phyloP scores from a whole-genome alignment of 2,797 vertebrate species.

The Sebastes taczanowskii region DNA sequence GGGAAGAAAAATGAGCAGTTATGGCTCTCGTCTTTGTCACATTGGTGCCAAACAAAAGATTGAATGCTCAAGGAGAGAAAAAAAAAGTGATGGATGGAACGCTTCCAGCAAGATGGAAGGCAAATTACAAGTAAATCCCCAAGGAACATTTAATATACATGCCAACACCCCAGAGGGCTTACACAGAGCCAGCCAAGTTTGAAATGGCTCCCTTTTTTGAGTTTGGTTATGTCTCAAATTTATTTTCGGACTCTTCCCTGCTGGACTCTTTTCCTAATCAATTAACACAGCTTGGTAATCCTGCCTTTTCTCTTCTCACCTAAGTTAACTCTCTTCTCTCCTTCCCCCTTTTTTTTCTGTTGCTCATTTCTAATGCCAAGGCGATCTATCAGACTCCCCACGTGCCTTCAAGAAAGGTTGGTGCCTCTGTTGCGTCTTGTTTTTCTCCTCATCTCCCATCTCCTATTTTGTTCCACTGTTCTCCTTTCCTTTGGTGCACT shows the following conservation, averaged over 20 bases:
- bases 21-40: constrained; percentile 46
- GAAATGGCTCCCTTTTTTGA: constrained; percentile 48
- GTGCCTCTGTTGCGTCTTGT: constrained; percentile 83
- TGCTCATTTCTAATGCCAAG: constrained; percentile 93
- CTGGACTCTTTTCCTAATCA: constrained; percentile 62
- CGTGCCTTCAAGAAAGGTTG: constrained; percentile 99
- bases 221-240: constrained; percentile 54
- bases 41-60: constrained; percentile 55
- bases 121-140: constrained; percentile 51
- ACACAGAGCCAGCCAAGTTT: constrained; percentile 38
- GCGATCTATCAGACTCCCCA: constrained; percentile 96
- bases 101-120: constrained; percentile 45
- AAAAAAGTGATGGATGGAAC: constrained; percentile 41
- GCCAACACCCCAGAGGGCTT: constrained; percentile 53
- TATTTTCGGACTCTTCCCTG: constrained; percentile 58
- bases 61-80: constrained; percentile 40
- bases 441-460: constrained; percentile 43
- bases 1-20: constrained; percentile 41
- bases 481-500: constrained; percentile 26
- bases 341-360: constrained; percentile 79
- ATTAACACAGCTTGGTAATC: constrained; percentile 80
- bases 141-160: constrained; percentile 42
- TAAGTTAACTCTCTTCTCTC: constrained; percentile 81
- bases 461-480: constrained; percentile 42
- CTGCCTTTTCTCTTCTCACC: constrained; percentile 78